Conservation (phyloP, 2,113 vertebrate genomes). For the Pan troglodytes region NHGRI_mPanTro3-v2.1_pri NC_086015.1:168063001-168063500, state of each 20-base stretch:
- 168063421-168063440: background rate
- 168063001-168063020: background rate
- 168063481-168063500: background rate
- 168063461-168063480: background rate
- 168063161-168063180: background rate
- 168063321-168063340: background rate
- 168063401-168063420: background rate
- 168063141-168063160: background rate
- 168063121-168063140: background rate
- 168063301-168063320: background rate
- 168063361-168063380: background rate
- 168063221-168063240: background rate
- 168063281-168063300: background rate
- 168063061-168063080: background rate
- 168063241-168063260: background rate
- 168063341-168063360: background rate
- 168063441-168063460: background rate
- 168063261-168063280: background rate
- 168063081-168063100: background rate
- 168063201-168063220: background rate
- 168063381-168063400: background rate
- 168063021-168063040: background rate
- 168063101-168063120: background rate
- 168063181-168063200: background rate
- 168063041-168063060: background rate